Evolutionary conservation across 2,797 vertebrate genomes (phyloP).

Genomic region (Lacerta bilineata): DNA sequence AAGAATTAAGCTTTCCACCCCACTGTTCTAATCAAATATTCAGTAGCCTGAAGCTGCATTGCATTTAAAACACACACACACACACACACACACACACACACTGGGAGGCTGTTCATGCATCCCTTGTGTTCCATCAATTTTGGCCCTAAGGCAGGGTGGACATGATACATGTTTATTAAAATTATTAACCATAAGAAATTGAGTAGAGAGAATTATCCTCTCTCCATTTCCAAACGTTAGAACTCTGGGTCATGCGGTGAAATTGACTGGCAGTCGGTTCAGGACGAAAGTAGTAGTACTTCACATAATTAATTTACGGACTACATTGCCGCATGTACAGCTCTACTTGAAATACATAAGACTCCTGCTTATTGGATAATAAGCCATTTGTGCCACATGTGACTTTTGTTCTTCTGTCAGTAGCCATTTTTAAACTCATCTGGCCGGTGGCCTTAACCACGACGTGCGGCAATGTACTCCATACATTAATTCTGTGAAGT

Average conservation of each 20-base stretch:
- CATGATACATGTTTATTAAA: conserved; percentile 18
- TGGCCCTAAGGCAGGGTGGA: neutral
- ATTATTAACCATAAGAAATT: neutral
- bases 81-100: no score
- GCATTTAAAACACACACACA: neutral
- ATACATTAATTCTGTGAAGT: neutral
- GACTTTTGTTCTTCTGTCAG: neutral
- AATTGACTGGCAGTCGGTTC: conserved; percentile 8
- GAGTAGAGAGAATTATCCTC: conserved; percentile 7
- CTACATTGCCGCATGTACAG: conserved; percentile 11
- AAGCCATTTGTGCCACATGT: neutral
- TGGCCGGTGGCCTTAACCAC: neutral
- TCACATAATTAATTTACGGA: conserved; percentile 32
- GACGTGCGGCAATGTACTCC: neutral
- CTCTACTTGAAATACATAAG: conserved; percentile 7
- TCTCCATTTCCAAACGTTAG: conserved; percentile 9
- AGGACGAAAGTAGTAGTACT: conserved; percentile 13
- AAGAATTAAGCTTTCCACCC: neutral
- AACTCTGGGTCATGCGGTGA: conserved; percentile 10
- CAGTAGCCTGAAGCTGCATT: neutral
- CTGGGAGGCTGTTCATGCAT: neutral
- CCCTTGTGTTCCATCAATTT: neutral
- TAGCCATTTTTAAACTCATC: neutral
- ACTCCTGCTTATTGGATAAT: neutral
- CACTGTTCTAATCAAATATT: neutral